Evolutionary conservation across 2,113 vertebrate species (phyloP).

Genomic region (Lonchura striata): DNA sequence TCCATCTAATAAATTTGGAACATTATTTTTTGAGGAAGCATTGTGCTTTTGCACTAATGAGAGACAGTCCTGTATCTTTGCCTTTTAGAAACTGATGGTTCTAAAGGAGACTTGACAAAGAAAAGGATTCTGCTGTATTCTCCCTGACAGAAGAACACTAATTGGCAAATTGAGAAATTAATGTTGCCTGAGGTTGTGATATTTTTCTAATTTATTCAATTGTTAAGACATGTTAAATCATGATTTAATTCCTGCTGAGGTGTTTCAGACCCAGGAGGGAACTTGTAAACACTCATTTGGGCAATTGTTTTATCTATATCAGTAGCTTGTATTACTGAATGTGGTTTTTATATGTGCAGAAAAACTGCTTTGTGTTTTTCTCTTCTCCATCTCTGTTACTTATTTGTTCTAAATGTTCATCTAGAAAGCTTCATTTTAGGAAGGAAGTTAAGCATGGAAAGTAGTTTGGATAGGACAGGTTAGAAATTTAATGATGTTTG

Average conservation of each 20-base stretch:
- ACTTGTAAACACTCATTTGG: background rate
- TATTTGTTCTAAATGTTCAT: background rate
- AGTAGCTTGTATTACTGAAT: background rate
- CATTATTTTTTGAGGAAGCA: background rate
- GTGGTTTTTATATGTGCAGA: background rate
- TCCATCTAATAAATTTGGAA: background rate
- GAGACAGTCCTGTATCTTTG: background rate
- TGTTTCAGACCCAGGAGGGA: conserved; percentile 28
- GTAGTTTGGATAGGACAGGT: conserved; percentile 13
- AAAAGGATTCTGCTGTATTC: background rate
- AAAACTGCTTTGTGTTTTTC: background rate
- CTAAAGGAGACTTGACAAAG: background rate
- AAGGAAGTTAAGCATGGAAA: conserved; percentile 55
- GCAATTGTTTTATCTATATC: background rate
- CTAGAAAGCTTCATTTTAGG: background rate
- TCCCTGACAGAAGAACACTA: background rate
- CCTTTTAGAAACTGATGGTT: background rate
- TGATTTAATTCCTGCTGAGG: conserved; percentile 21
- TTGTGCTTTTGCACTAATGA: background rate
- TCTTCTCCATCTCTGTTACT: background rate
- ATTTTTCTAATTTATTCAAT: conserved; percentile 12
- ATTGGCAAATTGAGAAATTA: background rate
- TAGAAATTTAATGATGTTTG: conserved; percentile 25
- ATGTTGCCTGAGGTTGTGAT: background rate
- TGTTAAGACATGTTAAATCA: background rate